Conservation (phyloP, 2,888 invertebrate genomes). For the Caenorhabditis sinica region DNA sequence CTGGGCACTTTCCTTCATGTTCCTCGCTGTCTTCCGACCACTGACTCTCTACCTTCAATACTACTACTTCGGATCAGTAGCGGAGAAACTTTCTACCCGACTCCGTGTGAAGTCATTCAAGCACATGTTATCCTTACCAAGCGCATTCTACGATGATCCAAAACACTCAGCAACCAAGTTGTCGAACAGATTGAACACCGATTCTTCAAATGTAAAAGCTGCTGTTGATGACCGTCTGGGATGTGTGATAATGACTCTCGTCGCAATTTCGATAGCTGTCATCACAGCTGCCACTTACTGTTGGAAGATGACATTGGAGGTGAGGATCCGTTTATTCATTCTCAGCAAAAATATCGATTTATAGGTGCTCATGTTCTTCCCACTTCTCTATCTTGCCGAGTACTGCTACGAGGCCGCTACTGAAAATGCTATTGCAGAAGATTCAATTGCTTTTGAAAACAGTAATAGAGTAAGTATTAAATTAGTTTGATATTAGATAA, state of each 20-base stretch:
- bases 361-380: slow-evolving; percentile 42
- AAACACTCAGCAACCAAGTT: slow-evolving; percentile 84
- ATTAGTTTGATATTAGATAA: neutral
- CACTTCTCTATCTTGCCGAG: slow-evolving; percentile 49
- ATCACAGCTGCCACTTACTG: slow-evolving; percentile 26
- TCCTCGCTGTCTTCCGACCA: slow-evolving; percentile 84
- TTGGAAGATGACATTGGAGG: slow-evolving; percentile 61
- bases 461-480: slow-evolving; percentile 51
- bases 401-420: slow-evolving; percentile 43
- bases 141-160: slow-evolving; percentile 85
- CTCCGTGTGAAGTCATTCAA: slow-evolving; percentile 84
- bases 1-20: slow-evolving; percentile 84
- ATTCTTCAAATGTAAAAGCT: slow-evolving; percentile 85
- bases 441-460: slow-evolving; percentile 61
- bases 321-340: neutral
- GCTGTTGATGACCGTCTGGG: slow-evolving; percentile 63
- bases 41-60: slow-evolving; percentile 72
- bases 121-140: slow-evolving; percentile 83
- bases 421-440: slow-evolving; percentile 35
- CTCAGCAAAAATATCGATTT: neutral
- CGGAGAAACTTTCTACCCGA: slow-evolving; percentile 83
- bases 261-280: slow-evolving; percentile 28
- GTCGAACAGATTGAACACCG: slow-evolving; percentile 84
- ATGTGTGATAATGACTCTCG: slow-evolving; percentile 41
- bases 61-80: slow-evolving; percentile 82